phyloP scores from a whole-genome alignment of 1,140 invertebrate species.

The Druon quercuslanigerum region DNA sequence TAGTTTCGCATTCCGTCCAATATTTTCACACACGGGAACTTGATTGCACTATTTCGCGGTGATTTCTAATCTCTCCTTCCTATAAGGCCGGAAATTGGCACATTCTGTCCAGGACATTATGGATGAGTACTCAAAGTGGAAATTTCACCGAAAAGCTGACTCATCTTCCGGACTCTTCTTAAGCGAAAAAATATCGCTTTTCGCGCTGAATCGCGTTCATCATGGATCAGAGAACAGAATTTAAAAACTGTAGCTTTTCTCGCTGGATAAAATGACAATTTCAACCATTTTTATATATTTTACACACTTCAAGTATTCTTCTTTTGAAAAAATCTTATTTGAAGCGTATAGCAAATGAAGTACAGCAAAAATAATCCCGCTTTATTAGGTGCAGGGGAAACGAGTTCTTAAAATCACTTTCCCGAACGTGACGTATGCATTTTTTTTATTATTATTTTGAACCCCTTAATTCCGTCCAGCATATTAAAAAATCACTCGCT shows the following conservation, averaged over 20 bases:
- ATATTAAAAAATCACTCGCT: too few relatives aligned
- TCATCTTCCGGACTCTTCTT: constrained; percentile 3
- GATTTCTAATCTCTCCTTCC: constrained; percentile 19
- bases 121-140: constrained; percentile 13
- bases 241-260: not conserved
- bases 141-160: constrained; percentile 14
- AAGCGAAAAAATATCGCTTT: constrained; percentile 25
- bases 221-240: constrained; percentile 4
- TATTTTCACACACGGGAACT: not conserved
- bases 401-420: too few relatives aligned
- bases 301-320: too few relatives aligned
- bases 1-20: constrained; percentile 1
- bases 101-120: constrained; percentile 7
- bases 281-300: not conserved
- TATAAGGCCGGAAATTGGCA: constrained; percentile 15
- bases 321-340: too few relatives aligned
- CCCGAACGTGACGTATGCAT: too few relatives aligned
- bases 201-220: not conserved
- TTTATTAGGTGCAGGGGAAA: too few relatives aligned
- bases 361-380: too few relatives aligned
- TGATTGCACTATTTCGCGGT: constrained; percentile 10
- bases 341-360: too few relatives aligned
- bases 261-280: not conserved
- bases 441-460: too few relatives aligned
- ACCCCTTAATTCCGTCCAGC: too few relatives aligned